Evolutionary conservation across 92 coral and sea anemone genomes (phyloP).

Genomic region (Palythoa grandiflora): DNA sequence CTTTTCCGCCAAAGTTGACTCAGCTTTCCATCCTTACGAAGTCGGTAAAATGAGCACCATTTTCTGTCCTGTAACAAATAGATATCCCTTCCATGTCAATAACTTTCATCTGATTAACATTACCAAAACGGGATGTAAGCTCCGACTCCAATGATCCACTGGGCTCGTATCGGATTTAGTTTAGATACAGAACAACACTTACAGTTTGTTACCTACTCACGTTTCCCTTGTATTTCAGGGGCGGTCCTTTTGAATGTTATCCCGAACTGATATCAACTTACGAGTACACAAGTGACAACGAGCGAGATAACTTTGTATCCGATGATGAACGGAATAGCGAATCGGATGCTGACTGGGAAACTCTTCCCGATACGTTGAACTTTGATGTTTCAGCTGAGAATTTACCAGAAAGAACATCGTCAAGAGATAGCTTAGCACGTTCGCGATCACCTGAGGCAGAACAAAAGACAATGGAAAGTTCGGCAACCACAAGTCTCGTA

Average conservation of each 20-base stretch:
- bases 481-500: constrained; percentile 82
- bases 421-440: constrained; percentile 42
- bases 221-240: constrained; percentile 47
- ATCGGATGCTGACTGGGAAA: constrained; percentile 93
- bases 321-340: constrained; percentile 82
- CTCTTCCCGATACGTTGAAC: constrained; percentile 66
- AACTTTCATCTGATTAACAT: too few relatives aligned
- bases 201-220: not conserved
- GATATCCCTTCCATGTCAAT: too few relatives aligned
- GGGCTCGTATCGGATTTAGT: too few relatives aligned
- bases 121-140: too few relatives aligned
- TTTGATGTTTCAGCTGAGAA: constrained; percentile 64
- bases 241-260: constrained; percentile 82
- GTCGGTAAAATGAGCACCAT: too few relatives aligned
- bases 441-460: constrained; percentile 39
- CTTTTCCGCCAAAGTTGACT: too few relatives aligned
- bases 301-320: constrained; percentile 57
- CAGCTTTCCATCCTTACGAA: too few relatives aligned
- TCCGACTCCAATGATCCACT: too few relatives aligned
- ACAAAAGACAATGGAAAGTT: constrained; percentile 62
- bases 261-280: constrained; percentile 81
- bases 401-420: constrained; percentile 53
- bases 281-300: constrained; percentile 59
- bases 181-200: too few relatives aligned
- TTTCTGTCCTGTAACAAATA: too few relatives aligned